A percentile compares a stretch with the other conserved stretches of the same genome.
Conservation (phyloP, 64 coral and sea anemone species). For the Porites australiensis region DNA sequence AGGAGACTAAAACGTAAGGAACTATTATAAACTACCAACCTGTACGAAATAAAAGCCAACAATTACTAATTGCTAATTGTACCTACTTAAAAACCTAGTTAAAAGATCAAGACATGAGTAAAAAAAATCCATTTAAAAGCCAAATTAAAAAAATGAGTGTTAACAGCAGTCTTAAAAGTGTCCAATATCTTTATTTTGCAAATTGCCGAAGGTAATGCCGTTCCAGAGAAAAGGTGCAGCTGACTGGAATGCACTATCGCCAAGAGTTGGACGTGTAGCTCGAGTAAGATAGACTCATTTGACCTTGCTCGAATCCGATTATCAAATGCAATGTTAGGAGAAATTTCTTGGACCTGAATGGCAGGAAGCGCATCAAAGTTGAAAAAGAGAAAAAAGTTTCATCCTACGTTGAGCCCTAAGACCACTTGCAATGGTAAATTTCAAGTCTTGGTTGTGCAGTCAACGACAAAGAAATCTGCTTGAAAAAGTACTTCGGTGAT, state of each 20-base stretch:
- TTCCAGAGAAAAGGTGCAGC: constrained; percentile 40
- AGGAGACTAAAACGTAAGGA: not conserved
- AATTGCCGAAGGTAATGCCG: constrained; percentile 29
- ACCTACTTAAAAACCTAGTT: constrained; percentile 2
- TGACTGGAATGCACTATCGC: constrained; percentile 30
- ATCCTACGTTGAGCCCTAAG: too few relatives aligned
- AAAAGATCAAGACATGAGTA: constrained; percentile 16
- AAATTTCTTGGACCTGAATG: too few relatives aligned
- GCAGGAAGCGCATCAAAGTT: too few relatives aligned
- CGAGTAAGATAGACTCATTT: too few relatives aligned
- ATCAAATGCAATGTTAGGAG: too few relatives aligned
- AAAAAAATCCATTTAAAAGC: not conserved
- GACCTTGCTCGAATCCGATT: too few relatives aligned
- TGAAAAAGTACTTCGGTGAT: too few relatives aligned
- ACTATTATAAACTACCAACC: not conserved
- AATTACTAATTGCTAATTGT: not conserved
- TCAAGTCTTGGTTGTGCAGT: too few relatives aligned
- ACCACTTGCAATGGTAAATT: too few relatives aligned
- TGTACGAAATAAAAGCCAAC: not conserved
- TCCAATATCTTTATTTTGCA: constrained; percentile 30
- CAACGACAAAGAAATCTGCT: too few relatives aligned
- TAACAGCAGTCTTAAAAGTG: constrained; percentile 39
- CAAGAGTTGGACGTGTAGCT: not conserved
- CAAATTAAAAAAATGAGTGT: constrained; percentile 1
- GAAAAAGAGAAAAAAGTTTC: too few relatives aligned